Percentiles rank a stretch among this genome's conserved stretches.
Conservation (phyloP, 2,888 invertebrate species). For the Dorcus hopei region DNA sequence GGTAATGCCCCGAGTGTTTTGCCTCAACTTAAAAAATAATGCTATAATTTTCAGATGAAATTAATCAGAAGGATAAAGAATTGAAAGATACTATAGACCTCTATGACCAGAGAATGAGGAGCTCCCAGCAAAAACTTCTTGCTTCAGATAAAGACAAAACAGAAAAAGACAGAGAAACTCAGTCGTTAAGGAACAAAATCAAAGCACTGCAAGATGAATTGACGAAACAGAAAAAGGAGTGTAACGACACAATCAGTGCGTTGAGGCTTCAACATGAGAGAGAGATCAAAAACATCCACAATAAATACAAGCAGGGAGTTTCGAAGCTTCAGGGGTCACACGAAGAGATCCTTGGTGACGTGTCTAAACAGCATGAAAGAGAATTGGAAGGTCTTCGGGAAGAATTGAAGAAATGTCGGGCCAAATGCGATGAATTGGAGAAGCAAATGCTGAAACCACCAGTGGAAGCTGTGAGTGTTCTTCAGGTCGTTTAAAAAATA, state of each 20-base stretch:
- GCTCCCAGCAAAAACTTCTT: background rate
- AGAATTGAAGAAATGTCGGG: slow-evolving; percentile 17
- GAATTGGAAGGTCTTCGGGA: slow-evolving; percentile 53
- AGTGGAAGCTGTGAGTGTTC: background rate
- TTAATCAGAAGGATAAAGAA: slow-evolving; percentile 5
- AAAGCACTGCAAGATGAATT: slow-evolving; percentile 23
- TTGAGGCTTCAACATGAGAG: slow-evolving; percentile 56
- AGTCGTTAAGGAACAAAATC: slow-evolving; percentile 20
- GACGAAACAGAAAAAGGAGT: slow-evolving; percentile 36
- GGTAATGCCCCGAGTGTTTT: background rate
- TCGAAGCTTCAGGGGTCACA: slow-evolving; percentile 55
- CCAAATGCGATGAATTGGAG: slow-evolving; percentile 10
- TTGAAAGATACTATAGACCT: slow-evolving; percentile 11
- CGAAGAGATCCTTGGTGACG: slow-evolving; percentile 52
- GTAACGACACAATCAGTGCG: slow-evolving; percentile 36
- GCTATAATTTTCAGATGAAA: background rate
- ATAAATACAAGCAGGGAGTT: slow-evolving; percentile 56
- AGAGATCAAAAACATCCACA: slow-evolving; percentile 54
- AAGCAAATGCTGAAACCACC: slow-evolving; percentile 7
- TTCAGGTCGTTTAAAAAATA: background rate
- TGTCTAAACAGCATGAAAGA: slow-evolving; percentile 53
- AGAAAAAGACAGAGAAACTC: background rate
- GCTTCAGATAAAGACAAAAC: background rate
- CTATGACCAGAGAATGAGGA: slow-evolving; percentile 12
- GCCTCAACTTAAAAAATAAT: background rate